Base-by-base conservation (phyloP, 2,797 vertebrate species). In the Pangasius larnaudii region DNA sequence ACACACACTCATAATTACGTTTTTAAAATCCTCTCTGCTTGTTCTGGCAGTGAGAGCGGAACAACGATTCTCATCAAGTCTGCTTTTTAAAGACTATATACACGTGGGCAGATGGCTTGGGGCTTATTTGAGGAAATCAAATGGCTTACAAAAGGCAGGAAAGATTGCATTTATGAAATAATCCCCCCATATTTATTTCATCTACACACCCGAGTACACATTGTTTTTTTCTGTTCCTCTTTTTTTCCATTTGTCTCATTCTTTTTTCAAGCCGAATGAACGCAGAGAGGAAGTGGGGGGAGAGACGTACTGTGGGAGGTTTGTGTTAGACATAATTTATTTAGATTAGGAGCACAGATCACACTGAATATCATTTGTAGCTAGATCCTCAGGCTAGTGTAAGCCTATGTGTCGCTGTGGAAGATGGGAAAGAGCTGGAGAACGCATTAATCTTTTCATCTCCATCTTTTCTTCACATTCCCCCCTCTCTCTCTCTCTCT, bases 91-190 rank as follows among this genome's bases (percentile, higher is more conserved):
- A 95, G 93, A 95, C 94, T 93, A 94, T 93, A 94, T 93, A 90
- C 89, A 92, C 13, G 95, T 95, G 94, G 96, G 95, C 63, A 94
- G 94, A 85, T 94, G 93, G 94, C 96, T 96, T 92, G 91, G 93
- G 95, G 95, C 95, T 92, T 91, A 94, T 96, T 96, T 95, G 93
- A 95, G 92, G 92, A 94, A 93, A 96, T 96, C 95, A 95, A 95
- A 95, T 95, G 94, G 93, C 93, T 94, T 93, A 91, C 91, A 92
- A 92, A 92, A 93, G 93, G 92, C 94, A 93, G 93, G 94, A 94
- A 95, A 94, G 93, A 94, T 93, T 93, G 93, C 92, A 90, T 95
- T 95, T 95, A 95, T 94, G 94, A 95, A 96, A 95, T 96, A 95
- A 96, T 96, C 94, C 95, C 91, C 85, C 90, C 63, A 92, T 95